phyloP scores from a whole-genome alignment of 2,888 invertebrate species.

The Diarsia brunnea region DNA sequence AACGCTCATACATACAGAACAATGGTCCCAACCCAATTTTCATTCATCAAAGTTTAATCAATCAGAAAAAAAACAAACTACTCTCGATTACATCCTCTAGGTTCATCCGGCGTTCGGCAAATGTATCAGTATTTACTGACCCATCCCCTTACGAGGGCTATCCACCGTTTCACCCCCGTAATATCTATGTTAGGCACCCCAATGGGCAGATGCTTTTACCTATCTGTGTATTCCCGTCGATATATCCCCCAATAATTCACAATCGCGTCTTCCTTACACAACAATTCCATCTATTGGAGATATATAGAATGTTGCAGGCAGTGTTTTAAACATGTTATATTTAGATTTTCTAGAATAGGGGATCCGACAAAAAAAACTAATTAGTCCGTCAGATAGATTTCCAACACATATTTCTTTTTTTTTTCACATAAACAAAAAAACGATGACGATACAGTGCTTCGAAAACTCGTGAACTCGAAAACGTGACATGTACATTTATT shows the following conservation, averaged over 20 bases:
- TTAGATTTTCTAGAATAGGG: background rate
- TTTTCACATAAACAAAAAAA: no score
- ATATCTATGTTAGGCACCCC: constrained; percentile 67
- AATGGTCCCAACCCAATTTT: constrained; percentile 32
- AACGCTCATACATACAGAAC: background rate
- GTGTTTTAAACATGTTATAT: constrained; percentile 20
- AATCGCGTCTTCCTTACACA: constrained; percentile 82
- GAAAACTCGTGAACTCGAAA: no score
- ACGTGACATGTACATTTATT: no score
- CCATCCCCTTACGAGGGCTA: constrained; percentile 55
- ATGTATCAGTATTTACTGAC: constrained; percentile 66
- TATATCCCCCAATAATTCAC: constrained; percentile 80
- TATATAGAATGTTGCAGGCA: constrained; percentile 59
- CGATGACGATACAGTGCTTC: no score
- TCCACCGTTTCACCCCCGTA: constrained; percentile 58
- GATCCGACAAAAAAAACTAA: no score
- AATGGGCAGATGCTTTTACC: constrained; percentile 77
- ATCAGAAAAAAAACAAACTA: constrained; percentile 48
- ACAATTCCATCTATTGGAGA: constrained; percentile 79
- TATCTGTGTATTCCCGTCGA: constrained; percentile 71
- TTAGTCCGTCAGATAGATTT: no score
- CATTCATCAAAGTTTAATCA: constrained; percentile 54
- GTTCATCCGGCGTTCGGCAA: constrained; percentile 36
- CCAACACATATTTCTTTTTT: no score
- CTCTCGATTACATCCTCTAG: constrained; percentile 42